These are phyloP conservation scores for Sminthopsis crassicaudata DNA, from an alignment of 2,113 vertebrate species.

Conservation along the genomic window DNA sequence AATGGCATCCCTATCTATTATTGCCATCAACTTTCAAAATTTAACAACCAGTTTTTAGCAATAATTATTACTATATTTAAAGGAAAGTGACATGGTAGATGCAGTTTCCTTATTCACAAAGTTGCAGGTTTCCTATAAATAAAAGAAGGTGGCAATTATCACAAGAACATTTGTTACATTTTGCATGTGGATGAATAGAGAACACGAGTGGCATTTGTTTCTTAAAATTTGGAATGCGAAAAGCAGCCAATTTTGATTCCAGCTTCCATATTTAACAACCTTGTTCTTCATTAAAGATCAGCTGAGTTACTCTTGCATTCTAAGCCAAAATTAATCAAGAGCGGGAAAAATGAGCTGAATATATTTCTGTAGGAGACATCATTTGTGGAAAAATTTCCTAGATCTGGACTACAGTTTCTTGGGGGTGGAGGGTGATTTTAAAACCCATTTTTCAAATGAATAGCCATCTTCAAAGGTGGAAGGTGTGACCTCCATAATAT, in stretches of 20 bases:
- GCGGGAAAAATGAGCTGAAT: constrained; percentile 19
- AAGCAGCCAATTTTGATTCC: constrained; percentile 25
- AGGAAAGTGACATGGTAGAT: constrained; percentile 56
- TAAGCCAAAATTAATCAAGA: constrained; percentile 37
- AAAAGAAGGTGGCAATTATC: constrained; percentile 67
- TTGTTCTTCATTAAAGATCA: constrained; percentile 30
- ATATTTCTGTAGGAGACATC: neutral
- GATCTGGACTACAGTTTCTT: constrained; percentile 1
- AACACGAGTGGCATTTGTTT: constrained; percentile 5
- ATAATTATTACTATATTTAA: constrained; percentile 67
- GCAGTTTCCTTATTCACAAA: constrained; percentile 54
- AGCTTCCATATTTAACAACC: constrained; percentile 3
- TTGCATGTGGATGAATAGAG: constrained; percentile 58
- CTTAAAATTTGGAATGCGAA: constrained; percentile 41
- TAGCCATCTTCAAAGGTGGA: neutral
- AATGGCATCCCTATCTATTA: constrained; percentile 68
- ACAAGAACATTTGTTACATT: constrained; percentile 48
- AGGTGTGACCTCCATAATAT: neutral
- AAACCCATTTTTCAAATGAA: neutral
- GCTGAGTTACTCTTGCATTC: neutral
- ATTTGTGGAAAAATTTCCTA: constrained; percentile 38
- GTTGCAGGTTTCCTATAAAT: constrained; percentile 69
- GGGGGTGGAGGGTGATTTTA: neutral
- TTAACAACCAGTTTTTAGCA: constrained; percentile 56
- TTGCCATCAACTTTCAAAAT: constrained; percentile 65